Base-by-base conservation (phyloP, 2,888 invertebrate genomes). In the Ryuthela nishihirai region DNA sequence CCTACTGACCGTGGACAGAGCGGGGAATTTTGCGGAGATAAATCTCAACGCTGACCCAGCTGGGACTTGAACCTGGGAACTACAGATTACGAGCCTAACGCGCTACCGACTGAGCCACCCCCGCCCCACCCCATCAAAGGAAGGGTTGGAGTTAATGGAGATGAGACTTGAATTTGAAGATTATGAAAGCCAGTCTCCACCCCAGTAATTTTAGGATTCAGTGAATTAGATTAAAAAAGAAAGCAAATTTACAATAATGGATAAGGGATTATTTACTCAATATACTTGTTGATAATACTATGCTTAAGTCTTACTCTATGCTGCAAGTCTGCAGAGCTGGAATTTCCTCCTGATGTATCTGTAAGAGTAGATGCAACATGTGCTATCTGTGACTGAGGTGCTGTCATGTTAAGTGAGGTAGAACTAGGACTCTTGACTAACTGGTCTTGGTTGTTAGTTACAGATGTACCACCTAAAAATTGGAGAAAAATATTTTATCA, bases 341-440 rank as follows among this genome's bases (percentile, higher is more conserved):
- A 52, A 23, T 44, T 48, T 9, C 43, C 48, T 12, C 52, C 52
- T 39, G 62, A 48, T 35, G 45, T 38, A 24, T 56, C 64, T 18
- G 45, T 44, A 17, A 54, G 44, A 32, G 48, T 49, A 18, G 49
- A 48, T 12, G 53, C 53, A 32, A 24, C 53, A 20, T 45, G 41
- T 17, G 43, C 49, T 18, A 45, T 42, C 25, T 55, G 55, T n/a
- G 53, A 42, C 20, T 59, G 53, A 25, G 35, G 50, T 4, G 48
- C 40, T n/a, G 62, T 50, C n/a, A 64, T 26, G 32, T 68, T 67
- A 15, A 68, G 52, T 20, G 67, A 67, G n/a, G 61, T 64, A 41
- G 65, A 65, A 50, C 68, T 68, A 15, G 68, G 68, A 54, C 68
- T 68, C 38, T 56, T 60, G n/a, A 63, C 62, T 21, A 68, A 61